Evolutionary conservation across 2,797 vertebrate species (phyloP).

Genomic region (Silurus lanzhouensis): DNA sequence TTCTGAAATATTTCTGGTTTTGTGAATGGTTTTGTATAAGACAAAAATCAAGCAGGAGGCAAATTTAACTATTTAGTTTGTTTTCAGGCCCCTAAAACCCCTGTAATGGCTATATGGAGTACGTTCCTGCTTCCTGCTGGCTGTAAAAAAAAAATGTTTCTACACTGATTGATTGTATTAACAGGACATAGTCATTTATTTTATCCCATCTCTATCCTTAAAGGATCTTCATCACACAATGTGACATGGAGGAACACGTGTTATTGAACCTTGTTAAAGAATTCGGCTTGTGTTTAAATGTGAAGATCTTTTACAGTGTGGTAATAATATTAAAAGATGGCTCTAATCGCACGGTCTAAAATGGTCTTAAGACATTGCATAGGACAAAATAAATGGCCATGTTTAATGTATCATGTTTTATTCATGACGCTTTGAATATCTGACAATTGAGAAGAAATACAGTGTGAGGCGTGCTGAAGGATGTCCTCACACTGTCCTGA

Average conservation of each 20-base stretch:
- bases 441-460: slow-evolving; percentile 58
- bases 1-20: too few species aligned
- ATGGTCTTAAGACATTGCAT: slow-evolving; percentile 1
- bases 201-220: too few species aligned
- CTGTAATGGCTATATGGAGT: neutral
- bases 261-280: neutral
- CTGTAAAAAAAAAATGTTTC: neutral
- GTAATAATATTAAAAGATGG: neutral
- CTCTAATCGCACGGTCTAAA: slow-evolving; percentile 2
- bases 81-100: neutral
- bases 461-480: slow-evolving; percentile 62
- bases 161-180: neutral
- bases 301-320: neutral
- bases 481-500: slow-evolving; percentile 64
- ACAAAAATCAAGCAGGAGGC: neutral
- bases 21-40: too few species aligned
- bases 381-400: slow-evolving; percentile 25
- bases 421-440: slow-evolving; percentile 60
- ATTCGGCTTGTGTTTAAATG: neutral
- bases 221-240: neutral
- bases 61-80: neutral
- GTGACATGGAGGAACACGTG: neutral
- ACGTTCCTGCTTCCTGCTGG: neutral
- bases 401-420: slow-evolving; percentile 59
- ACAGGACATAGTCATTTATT: neutral